A percentile compares a stretch with the other conserved stretches of the same genome.
phyloP scores from a whole-genome alignment of 2,797 vertebrate genomes.

The Tarsius wallacei region DNA sequence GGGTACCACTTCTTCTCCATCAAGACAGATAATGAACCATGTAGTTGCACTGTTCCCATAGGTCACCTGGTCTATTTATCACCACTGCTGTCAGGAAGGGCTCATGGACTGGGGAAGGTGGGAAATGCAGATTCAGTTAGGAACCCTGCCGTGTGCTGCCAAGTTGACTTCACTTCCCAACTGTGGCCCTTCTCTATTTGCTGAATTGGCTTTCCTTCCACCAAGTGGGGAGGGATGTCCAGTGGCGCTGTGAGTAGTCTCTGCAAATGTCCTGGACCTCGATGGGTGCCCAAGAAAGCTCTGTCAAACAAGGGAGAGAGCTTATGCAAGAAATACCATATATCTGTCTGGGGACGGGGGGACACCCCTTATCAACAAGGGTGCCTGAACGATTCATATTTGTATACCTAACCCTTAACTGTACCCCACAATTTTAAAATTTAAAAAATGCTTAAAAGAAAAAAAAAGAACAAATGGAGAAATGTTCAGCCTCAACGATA shows the following conservation, averaged over 20 bases:
- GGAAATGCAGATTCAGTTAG: background rate
- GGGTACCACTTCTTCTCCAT: background rate
- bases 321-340: background rate
- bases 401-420: too few species aligned
- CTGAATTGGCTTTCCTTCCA: background rate
- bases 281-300: background rate
- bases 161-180: background rate
- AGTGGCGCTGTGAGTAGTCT: background rate
- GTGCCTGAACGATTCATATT: too few species aligned
- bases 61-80: background rate
- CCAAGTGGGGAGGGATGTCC: background rate
- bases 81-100: background rate
- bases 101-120: fast-evolving
- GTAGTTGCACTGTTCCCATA: background rate
- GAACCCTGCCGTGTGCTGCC: background rate
- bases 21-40: background rate
- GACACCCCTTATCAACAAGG: too few species aligned
- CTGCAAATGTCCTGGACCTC: background rate
- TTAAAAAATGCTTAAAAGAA: too few species aligned
- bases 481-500: background rate
- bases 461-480: background rate
- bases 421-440: too few species aligned
- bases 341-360: too few species aligned
- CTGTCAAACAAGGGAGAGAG: background rate
- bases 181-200: background rate